Evolutionary conservation across 2,888 invertebrate genomes (phyloP).

Genomic region (Brachyptera putata): DNA sequence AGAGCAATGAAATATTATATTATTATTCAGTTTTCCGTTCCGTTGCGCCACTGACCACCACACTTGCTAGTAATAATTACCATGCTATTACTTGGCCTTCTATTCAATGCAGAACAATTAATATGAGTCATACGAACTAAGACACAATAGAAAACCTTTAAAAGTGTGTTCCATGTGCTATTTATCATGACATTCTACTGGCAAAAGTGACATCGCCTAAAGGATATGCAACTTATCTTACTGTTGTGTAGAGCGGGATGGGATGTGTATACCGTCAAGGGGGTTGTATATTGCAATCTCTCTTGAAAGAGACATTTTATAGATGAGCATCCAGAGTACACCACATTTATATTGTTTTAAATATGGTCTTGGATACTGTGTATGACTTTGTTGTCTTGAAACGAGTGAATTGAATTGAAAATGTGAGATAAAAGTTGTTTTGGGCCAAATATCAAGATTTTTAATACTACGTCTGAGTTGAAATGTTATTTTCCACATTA

Average conservation of each 20-base stretch:
- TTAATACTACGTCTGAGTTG: too few species aligned
- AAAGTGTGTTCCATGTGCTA: conserved; percentile 20
- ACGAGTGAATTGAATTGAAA: too few species aligned
- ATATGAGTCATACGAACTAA: conserved; percentile 19
- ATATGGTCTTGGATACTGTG: too few species aligned
- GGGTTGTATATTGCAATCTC: neutral
- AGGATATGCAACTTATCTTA: conserved; percentile 12
- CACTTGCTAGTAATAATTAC: conserved; percentile 7
- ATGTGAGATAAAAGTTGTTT: too few species aligned
- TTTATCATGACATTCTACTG: conserved; percentile 12
- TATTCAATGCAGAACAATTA: conserved; percentile 11
- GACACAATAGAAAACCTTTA: conserved; percentile 10
- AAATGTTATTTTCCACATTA: too few species aligned
- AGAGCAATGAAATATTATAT: conserved; percentile 18
- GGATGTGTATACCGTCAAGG: neutral
- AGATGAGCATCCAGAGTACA: too few species aligned
- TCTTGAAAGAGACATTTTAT: too few species aligned
- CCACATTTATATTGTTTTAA: too few species aligned
- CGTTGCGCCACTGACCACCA: conserved; percentile 3
- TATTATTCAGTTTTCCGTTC: conserved; percentile 4
- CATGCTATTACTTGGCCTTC: conserved; percentile 13
- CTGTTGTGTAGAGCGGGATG: neutral
- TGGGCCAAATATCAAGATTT: too few species aligned
- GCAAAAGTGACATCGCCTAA: conserved; percentile 15
- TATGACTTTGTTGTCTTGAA: too few species aligned